These are phyloP conservation scores for Diachrysia chrysitis DNA, from an alignment of 2,888 invertebrate species.

Conservation along the genomic window DNA sequence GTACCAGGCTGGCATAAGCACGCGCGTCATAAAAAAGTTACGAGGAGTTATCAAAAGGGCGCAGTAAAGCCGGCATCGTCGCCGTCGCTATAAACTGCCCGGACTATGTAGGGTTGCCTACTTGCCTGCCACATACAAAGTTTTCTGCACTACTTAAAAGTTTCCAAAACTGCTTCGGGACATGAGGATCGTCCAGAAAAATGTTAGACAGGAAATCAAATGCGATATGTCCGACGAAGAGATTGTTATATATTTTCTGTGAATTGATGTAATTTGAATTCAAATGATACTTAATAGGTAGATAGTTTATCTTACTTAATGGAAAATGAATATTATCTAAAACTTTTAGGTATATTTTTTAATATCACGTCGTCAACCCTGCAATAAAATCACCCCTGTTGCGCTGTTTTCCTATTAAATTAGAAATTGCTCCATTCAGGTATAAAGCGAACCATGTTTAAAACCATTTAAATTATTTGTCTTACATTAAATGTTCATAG, in stretches of 20 bases:
- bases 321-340: not conserved
- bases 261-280: not conserved
- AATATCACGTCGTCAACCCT: conserved; percentile 26
- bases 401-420: conserved; percentile 51
- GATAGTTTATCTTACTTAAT: not conserved
- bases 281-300: not conserved
- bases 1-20: conserved; percentile 79
- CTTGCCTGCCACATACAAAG: conserved; percentile 58
- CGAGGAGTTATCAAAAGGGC: conserved; percentile 83
- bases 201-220: conserved; percentile 33
- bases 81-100: conserved; percentile 75
- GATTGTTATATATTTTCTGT: conserved; percentile 13
- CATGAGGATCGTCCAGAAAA: conserved; percentile 49
- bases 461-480: conserved; percentile 45
- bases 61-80: conserved; percentile 75
- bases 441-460: conserved; percentile 36
- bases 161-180: conserved; percentile 57
- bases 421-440: conserved; percentile 32
- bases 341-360: not conserved
- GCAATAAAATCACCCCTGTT: conserved; percentile 41
- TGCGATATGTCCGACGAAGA: conserved; percentile 14
- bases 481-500: conserved; percentile 34
- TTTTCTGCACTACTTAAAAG: conserved; percentile 62
- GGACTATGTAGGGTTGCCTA: conserved; percentile 63
- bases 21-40: conserved; percentile 81